Evolutionary conservation across 1,140 invertebrate species (phyloP).

Genomic region (Ridgeia piscesae): DNA sequence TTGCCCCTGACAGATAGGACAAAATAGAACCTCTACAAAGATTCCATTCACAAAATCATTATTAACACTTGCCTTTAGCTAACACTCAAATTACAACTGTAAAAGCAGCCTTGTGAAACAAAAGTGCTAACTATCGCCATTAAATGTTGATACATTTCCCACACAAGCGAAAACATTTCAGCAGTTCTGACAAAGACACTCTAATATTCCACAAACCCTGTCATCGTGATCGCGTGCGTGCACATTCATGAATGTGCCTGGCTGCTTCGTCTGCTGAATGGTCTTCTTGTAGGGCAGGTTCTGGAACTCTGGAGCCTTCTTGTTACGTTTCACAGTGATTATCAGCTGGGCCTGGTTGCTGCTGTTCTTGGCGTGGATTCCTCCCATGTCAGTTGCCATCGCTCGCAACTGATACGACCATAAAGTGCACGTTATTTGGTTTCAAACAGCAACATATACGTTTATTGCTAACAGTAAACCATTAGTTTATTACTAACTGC

Average conservation of each 20-base stretch:
- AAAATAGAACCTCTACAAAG: too few species aligned
- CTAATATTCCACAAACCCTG: constrained; percentile 21
- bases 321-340: constrained; percentile 80
- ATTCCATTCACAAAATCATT: too few species aligned
- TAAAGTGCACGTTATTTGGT: not conserved
- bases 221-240: constrained; percentile 45
- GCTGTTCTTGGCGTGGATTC: constrained; percentile 71
- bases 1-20: too few species aligned
- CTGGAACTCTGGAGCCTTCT: constrained; percentile 71
- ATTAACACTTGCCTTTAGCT: too few species aligned
- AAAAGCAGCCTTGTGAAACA: too few species aligned
- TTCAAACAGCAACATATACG: not conserved
- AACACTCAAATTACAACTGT: too few species aligned
- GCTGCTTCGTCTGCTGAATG: constrained; percentile 42
- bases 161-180: not conserved
- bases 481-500: too few species aligned
- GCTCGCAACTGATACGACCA: constrained; percentile 55
- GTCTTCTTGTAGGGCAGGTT: constrained; percentile 31
- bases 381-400: constrained; percentile 80
- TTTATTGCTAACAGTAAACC: too few species aligned
- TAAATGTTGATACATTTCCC: not conserved
- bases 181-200: not conserved
- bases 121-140: too few species aligned
- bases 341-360: constrained; percentile 75
- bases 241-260: constrained; percentile 36